Base-by-base conservation (phyloP, 1,140 invertebrate species). In the Asobara japonica region DNA sequence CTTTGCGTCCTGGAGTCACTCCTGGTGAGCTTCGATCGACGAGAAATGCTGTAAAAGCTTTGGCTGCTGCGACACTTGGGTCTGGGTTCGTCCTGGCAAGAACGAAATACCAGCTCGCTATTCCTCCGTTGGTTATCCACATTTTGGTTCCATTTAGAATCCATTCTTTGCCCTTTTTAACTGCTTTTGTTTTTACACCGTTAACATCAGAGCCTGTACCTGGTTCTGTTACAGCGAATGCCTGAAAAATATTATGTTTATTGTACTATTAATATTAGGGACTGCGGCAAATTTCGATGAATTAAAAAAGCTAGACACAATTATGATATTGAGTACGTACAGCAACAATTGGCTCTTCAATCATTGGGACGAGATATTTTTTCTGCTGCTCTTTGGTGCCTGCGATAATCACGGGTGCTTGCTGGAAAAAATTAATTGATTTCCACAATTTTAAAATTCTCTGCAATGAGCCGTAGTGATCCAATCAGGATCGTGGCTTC, bases 101-200 rank as follows among this genome's bases (percentile, higher is more conserved):
- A n/a, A 99, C 94, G 83, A 99, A 99, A 82, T 97, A 99, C 97
- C 97, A 99, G 84, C 96, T 97, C 27, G 98, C 97, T 36, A 96
- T 93, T 29, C 97, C 97, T 33, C 96, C 97, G 84, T 98, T 98
- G 41, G 97, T 99, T 76, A 99, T 99, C 98, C 98, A 99, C 98
- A 99, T 99, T 88, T 98, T 99, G 80, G 97, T 95, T 11, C 98
- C 98, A 88, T 99, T 99, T 7, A 99, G 79, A 70, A 99, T 91
- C 86, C 93, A 99, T 82, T 98, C 95, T 61, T 97, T 94, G 6
- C 96, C 96, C 86, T 98, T 98, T 84, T 97, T 98, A 76, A 93
- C 96, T 4, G 97, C 97, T 76, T 89, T 92, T 0, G 97, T 99
- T 87, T 94, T 96, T 45, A 97, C 89, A 45, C 94, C 96, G 45